Evolutionary conservation across 2,888 invertebrate genomes (phyloP).

Genomic region (Acrobasis consociella): DNA sequence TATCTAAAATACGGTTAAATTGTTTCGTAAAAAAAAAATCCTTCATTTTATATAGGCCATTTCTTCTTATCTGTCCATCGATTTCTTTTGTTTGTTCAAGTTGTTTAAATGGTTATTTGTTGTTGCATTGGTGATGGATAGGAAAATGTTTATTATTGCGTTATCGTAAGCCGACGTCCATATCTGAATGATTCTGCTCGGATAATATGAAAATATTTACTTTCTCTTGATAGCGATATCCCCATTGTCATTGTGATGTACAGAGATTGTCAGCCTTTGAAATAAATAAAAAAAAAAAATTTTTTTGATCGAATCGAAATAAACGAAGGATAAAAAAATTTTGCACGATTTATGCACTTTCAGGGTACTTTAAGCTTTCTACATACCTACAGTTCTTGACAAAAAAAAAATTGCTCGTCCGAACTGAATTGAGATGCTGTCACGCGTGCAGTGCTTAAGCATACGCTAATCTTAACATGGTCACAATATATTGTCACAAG

Average conservation of each 20-base stretch:
- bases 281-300: no score
- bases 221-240: not conserved
- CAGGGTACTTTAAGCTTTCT: no score
- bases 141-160: not conserved
- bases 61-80: not conserved
- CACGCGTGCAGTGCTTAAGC: not conserved
- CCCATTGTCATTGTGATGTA: no score
- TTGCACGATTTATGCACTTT: no score
- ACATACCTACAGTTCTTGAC: no score
- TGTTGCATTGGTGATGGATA: constrained; percentile 45
- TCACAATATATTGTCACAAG: not conserved
- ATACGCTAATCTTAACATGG: not conserved
- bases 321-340: no score
- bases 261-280: no score
- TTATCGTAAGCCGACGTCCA: not conserved
- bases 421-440: no score
- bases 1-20: no score
- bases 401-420: no score
- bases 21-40: not conserved
- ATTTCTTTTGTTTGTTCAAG: not conserved
- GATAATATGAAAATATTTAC: not conserved
- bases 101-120: not conserved
- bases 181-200: not conserved
- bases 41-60: not conserved
- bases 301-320: no score